These are phyloP conservation scores for Leptinotarsa haldemani DNA, from an alignment of 2,888 invertebrate genomes.

Conservation along the genomic window DNA sequence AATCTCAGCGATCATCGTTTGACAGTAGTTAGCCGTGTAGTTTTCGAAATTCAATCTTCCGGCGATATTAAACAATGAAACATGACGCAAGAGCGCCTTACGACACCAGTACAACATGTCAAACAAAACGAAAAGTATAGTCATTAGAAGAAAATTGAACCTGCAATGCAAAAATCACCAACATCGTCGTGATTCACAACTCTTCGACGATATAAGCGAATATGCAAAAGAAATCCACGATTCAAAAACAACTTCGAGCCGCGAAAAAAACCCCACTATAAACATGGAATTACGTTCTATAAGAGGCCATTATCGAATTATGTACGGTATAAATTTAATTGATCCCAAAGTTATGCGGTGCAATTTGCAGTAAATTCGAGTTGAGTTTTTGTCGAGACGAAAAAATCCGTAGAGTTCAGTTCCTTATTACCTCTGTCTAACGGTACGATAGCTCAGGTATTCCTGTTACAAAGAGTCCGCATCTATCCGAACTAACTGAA, in stretches of 20 bases:
- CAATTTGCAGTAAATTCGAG: slow-evolving; percentile 34
- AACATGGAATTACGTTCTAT: background rate
- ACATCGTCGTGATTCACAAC: slow-evolving; percentile 24
- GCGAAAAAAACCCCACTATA: background rate
- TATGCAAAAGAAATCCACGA: background rate
- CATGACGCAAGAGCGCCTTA: slow-evolving; percentile 25
- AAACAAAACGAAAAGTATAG: slow-evolving; percentile 28
- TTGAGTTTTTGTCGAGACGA: slow-evolving; percentile 18
- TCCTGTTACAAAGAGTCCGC: background rate
- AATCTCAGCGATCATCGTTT: background rate
- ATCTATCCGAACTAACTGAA: slow-evolving; percentile 21
- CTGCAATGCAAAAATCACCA: slow-evolving; percentile 22
- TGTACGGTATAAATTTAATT: slow-evolving; percentile 17
- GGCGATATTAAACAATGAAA: slow-evolving; percentile 16
- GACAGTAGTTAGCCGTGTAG: background rate
- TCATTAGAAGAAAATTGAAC: slow-evolving; percentile 30
- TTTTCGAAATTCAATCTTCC: background rate
- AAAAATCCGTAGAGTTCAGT: slow-evolving; percentile 22
- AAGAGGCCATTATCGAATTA: slow-evolving; percentile 17
- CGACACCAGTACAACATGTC: slow-evolving; percentile 29
- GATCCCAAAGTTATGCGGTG: slow-evolving; percentile 14
- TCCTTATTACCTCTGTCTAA: slow-evolving; percentile 26
- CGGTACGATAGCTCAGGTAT: slow-evolving; percentile 3
- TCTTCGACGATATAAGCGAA: background rate
- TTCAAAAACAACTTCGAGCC: background rate